phyloP scores from a whole-genome alignment of 2,113 vertebrate genomes.

The Tachysurus fulvidraco region DNA sequence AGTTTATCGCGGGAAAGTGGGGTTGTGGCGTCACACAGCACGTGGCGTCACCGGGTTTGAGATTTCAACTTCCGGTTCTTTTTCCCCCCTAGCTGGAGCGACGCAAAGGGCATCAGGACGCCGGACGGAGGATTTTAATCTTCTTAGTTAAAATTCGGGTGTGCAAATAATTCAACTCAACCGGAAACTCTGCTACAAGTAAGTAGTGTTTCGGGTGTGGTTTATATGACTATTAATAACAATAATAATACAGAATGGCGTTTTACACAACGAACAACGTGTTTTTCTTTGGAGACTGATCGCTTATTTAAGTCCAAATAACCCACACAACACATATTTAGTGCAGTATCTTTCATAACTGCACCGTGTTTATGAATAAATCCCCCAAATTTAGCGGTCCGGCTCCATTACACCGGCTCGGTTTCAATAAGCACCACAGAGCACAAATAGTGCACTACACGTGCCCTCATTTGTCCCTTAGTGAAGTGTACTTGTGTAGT shows the following conservation, averaged over 20 bases:
- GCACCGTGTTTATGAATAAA: neutral
- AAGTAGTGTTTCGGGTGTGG: neutral
- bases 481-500: neutral
- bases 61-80: constrained; percentile 28
- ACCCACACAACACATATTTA: neutral
- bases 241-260: neutral
- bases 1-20: neutral
- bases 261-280: neutral
- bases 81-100: constrained; percentile 60
- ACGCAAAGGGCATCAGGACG: constrained; percentile 60
- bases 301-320: neutral
- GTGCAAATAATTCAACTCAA: neutral
- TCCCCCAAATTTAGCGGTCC: constrained; percentile 16
- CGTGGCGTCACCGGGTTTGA: constrained; percentile 20
- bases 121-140: constrained; percentile 36
- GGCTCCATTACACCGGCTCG: neutral
- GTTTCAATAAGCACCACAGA: neutral
- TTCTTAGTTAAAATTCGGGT: neutral
- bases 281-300: neutral
- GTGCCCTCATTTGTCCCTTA: neutral
- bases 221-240: neutral
- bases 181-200: constrained; percentile 23
- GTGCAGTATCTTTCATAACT: neutral
- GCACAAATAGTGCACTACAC: neutral
- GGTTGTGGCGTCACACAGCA: constrained; percentile 53